Evolutionary conservation across 2,113 vertebrate species (phyloP), one percentile per base, ranked within the genome.

Genomic region (Hirundichthys speculiger): DNA sequence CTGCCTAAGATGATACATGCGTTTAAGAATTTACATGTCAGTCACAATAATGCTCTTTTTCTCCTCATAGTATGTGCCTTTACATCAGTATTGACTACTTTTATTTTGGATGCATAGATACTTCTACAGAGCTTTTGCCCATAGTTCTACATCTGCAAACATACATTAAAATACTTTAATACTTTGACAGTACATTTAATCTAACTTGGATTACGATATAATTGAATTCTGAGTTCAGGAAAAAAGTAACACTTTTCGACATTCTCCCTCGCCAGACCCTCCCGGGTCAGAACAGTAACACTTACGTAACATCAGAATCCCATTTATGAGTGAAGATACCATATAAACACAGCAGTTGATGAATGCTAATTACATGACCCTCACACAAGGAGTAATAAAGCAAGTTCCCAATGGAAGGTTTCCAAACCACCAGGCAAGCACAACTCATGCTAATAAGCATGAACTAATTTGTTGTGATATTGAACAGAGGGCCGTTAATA

Each of bases 401-500:
- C 54, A 66, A 63, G 71, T 77, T 77, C 85, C 82, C 84, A 64
- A 0, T 58, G 57, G 81, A 86, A 56, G 60, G 57, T 65, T 73
- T 84, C 70, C 80, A 82, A 86, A 88, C 76, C 86, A 88, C 82
- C 38, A 79, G 64, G 75, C 84, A 80, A 88, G 80, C 85, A 85
- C 79, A 88, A 84, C 78, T 90, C 84, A 84, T 79, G 73, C 85
- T 87, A 90, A 91, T 90, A 82, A 90, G 84, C 84, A 65, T 68
- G 59, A 69, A 82, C 79, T 86, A 73, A 88, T 90, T 89, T 83
- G 84, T 81, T 90, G 82, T 85, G 77, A 90, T 89, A 91, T 89
- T 88, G 83, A 91, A 87, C 80, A 83, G 81, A 86, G 87, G 69
- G 82, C 77, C 84, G 83, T 78, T 90, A 88, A 87, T 87, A 80